A percentile compares a stretch with the other conserved stretches of the same genome.
Conservation (phyloP, 2,113 vertebrate genomes). For the Corapipo altera region DNA sequence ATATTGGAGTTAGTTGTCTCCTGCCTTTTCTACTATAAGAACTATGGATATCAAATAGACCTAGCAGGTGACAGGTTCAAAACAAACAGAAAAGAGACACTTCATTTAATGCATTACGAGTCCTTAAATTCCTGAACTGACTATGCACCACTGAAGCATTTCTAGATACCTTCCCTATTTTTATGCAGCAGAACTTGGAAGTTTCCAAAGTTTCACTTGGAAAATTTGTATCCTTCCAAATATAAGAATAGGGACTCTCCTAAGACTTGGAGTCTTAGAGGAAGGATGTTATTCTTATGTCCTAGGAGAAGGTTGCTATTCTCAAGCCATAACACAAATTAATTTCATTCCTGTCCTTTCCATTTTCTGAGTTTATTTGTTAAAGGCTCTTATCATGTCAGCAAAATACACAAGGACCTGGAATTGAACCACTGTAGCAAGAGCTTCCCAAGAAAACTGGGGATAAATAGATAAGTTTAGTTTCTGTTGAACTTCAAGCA, state of each 20-base stretch:
- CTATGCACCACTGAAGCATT: neutral
- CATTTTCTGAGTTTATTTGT: conserved; percentile 48
- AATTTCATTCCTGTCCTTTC: neutral
- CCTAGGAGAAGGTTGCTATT: neutral
- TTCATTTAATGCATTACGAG: neutral
- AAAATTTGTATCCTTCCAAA: neutral
- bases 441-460: conserved; percentile 44
- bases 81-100: neutral
- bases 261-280: neutral
- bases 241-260: neutral
- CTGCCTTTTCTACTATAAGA: neutral
- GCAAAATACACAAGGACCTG: conserved; percentile 42
- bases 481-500: conserved; percentile 45
- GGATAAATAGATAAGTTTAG: conserved; percentile 35
- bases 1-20: neutral
- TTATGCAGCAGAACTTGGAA: neutral
- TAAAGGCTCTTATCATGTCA: conserved; percentile 26
- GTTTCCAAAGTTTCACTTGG: no score
- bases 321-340: neutral
- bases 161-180: neutral
- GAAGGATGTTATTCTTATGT: neutral
- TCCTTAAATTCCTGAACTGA: neutral
- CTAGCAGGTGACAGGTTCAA: neutral
- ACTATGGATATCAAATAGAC: neutral
- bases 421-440: neutral